Evolutionary conservation across 2,113 vertebrate species (phyloP), one percentile per base, ranked within the genome.

Genomic region (Etia nguti): DNA sequence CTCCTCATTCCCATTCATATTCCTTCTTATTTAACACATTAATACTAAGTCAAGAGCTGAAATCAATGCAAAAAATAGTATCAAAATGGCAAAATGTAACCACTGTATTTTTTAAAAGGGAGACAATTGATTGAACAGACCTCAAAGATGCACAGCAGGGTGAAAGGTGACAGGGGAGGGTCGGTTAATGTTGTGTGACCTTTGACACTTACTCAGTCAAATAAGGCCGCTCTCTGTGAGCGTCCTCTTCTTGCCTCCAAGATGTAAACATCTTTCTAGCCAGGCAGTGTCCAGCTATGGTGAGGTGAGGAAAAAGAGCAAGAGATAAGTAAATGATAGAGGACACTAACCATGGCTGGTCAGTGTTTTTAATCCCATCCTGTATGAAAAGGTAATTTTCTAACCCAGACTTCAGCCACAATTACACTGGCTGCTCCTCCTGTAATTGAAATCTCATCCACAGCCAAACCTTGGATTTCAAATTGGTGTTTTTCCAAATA

Each of bases 241-340:
- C 50, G 8, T 88, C 81, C 20, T 92, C 90, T 6, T 94, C 92
- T 43, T 60, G 80, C 43, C 65, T 93, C 94, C 89, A 91, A 2
- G 81, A 56, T 6, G 80, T 87, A 80, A 92, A 91, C 89, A 97
- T 91, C 6, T 93, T 85, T 3, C 84, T 93, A 82, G 82, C 96
- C 73, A 97, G 89, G 90, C 98, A 98, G 10, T 81, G 92, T 70
- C 95, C 97, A 60, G 91, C 98, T 98, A 93, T n/a, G 95, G 96
- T 91, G 57, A 62, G 60, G 31, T 20, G 29, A 60, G 24, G 6
- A 54, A 4, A 6, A 48, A 38, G 13, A 24, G 22, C 29, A 52
- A 24, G 29, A 84, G 83, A 83, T 0, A 10, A 57, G 55, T 46
- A 59, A 38, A 79, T 55, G 2, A 31, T 2, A 77, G 11, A 43